Evolutionary conservation across 2,888 invertebrate species (phyloP), one percentile per base, ranked within the genome.

Genomic region (Sinotaia quadrata): DNA sequence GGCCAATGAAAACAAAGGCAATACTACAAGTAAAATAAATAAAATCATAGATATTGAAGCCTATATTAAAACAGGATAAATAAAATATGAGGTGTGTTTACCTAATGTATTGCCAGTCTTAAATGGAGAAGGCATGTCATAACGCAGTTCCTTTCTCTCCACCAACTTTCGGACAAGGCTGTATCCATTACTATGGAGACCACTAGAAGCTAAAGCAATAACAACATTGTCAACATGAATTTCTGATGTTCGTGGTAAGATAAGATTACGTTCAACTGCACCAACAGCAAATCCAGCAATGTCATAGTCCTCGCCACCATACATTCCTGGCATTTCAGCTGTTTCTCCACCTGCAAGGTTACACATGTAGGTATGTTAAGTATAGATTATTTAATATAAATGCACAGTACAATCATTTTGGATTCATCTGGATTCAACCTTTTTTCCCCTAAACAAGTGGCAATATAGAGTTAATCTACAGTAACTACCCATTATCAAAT

Each of bases 241-340:
- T 31, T 91, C 91, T 41, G 90, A 87, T 4, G 90, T 89, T 62
- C 91, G 91, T 0, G 97, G 97, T 81, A 96, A 88, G 57, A 96
- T 89, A 61, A 92, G 90, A 0, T 90, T 83, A 75, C 93, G 91
- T 87, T 98, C 96, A 0, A 97, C 94, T 0, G 95, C 94, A 0
- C 98, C 98, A 0, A 98, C 95, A 0, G 95, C 93, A 89, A 98
- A 98, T 2, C 98, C 99, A 18, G 97, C 98, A 61, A 98, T 88
- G 88, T 99, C 98, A 88, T 97, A 98, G 77, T 96, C 95, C 0
- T 94, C 94, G 0, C 91, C 89, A 2, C 91, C 90, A 89, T 98
- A 99, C 90, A 98, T 93, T 1, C 95, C 93, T 0, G 98, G 98
- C 84, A 85, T 85, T 63, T 85, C 84, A 0, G 98, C 98, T 1